A percentile compares a stretch with the other conserved stretches of the same genome.
Evolutionary conservation across 2,797 vertebrate genomes (phyloP).

Genomic region (Molossus molossus): DNA sequence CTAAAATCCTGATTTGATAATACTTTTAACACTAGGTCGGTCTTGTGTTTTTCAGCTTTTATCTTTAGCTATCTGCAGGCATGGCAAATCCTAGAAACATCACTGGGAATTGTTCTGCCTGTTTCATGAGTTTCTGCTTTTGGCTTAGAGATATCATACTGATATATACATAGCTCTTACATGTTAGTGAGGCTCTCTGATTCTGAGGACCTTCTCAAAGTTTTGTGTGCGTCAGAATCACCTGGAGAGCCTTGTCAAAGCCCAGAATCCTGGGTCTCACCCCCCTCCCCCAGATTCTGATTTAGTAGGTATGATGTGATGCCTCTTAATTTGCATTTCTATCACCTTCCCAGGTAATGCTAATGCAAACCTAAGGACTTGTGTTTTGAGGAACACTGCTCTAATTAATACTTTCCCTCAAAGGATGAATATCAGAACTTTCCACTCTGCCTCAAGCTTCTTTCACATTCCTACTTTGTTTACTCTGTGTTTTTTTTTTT

Average conservation of each 20-base stretch:
- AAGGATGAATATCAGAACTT: background rate
- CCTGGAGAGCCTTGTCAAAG: background rate
- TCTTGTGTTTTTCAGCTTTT: background rate
- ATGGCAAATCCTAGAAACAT: background rate
- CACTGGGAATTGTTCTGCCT: background rate
- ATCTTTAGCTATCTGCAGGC: background rate
- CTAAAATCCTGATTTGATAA: background rate
- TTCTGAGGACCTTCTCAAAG: background rate
- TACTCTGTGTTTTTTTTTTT: slow-evolving; percentile 2
- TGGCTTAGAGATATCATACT: background rate
- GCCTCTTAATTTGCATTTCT: background rate
- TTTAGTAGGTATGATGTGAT: background rate
- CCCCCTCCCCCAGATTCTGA: background rate
- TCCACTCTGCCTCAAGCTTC: background rate
- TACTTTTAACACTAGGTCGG: background rate
- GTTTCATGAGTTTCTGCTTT: background rate
- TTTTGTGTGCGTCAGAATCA: background rate
- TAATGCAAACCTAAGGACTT: background rate
- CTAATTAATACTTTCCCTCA: background rate
- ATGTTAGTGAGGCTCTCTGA: background rate
- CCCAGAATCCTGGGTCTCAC: background rate
- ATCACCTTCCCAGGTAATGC: background rate
- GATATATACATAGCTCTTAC: background rate
- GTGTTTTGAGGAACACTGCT: background rate
- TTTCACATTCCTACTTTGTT: background rate